Conservation (phyloP, 2,113 vertebrate species). For the Poicephalus gulielmi region DNA sequence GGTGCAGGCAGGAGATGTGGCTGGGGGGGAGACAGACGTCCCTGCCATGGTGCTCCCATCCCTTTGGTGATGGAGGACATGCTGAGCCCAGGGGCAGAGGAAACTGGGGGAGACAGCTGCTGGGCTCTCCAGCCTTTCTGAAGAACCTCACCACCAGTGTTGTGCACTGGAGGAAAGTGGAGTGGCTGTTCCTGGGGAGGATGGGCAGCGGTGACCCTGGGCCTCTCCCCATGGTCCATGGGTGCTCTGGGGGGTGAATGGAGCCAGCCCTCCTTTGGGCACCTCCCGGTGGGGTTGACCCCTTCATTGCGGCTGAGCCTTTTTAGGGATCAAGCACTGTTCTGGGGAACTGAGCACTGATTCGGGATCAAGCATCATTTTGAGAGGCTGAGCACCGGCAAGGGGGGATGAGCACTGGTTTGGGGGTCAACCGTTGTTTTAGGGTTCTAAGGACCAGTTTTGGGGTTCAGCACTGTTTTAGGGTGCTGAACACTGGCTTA, state of each 20-base stretch:
- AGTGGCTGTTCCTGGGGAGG: neutral
- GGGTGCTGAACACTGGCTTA: neutral
- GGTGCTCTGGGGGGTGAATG: neutral
- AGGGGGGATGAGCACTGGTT: neutral
- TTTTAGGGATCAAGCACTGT: neutral
- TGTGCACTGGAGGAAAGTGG: neutral
- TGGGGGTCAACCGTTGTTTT: neutral
- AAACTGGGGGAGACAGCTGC: neutral
- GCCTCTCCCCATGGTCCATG: neutral
- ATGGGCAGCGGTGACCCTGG: neutral
- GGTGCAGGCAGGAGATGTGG: neutral
- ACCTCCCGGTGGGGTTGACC: accelerated
- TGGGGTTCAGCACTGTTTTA: neutral
- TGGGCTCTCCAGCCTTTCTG: neutral
- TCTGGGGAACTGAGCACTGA: neutral
- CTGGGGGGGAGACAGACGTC: neutral
- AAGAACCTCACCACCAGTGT: neutral
- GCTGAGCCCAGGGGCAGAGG: neutral
- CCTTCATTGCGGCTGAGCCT: neutral
- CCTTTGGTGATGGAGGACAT: neutral
- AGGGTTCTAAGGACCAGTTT: neutral
- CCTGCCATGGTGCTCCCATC: accelerated
- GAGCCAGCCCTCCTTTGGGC: neutral
- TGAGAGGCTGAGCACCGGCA: neutral
- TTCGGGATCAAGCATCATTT: neutral